phyloP scores from a whole-genome alignment of 2,797 vertebrate genomes.

The Antennarius maculatus region DNA sequence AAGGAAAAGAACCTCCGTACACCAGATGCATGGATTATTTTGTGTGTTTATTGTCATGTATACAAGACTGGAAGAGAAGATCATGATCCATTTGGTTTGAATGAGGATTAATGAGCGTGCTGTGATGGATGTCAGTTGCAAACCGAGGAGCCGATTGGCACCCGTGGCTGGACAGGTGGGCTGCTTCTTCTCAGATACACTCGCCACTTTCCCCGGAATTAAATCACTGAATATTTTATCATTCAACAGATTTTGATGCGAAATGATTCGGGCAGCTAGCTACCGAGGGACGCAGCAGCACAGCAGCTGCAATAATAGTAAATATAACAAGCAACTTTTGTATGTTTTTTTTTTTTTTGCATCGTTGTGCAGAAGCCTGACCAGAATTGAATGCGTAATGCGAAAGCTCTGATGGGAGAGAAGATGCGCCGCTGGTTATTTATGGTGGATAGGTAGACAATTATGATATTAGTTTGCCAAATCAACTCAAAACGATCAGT shows the following conservation, averaged over 20 bases:
- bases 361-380: slow-evolving; percentile 17
- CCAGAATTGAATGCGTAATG: slow-evolving; percentile 27
- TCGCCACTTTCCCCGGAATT: slow-evolving; percentile 58
- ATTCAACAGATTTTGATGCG: slow-evolving; percentile 65
- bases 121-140: slow-evolving; percentile 42
- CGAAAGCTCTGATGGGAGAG: slow-evolving; percentile 22
- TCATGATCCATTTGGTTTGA: slow-evolving; percentile 40
- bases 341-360: not conserved
- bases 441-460: slow-evolving; percentile 11
- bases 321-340: slow-evolving; percentile 17
- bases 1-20: slow-evolving; percentile 47
- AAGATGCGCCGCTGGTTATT: slow-evolving; percentile 19
- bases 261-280: slow-evolving; percentile 46
- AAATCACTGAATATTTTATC: slow-evolving; percentile 77
- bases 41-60: slow-evolving; percentile 52
- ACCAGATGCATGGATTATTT: slow-evolving; percentile 20
- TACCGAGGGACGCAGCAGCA: slow-evolving; percentile 4
- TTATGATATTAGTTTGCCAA: slow-evolving; percentile 21
- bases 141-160: slow-evolving; percentile 36
- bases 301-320: slow-evolving; percentile 32
- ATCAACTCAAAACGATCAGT: slow-evolving; percentile 19
- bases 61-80: slow-evolving; percentile 40
- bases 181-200: slow-evolving; percentile 49
- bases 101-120: slow-evolving; percentile 51
- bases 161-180: slow-evolving; percentile 38